phyloP scores from a whole-genome alignment of 1,140 invertebrate species.

The Triops cancriformis region DNA sequence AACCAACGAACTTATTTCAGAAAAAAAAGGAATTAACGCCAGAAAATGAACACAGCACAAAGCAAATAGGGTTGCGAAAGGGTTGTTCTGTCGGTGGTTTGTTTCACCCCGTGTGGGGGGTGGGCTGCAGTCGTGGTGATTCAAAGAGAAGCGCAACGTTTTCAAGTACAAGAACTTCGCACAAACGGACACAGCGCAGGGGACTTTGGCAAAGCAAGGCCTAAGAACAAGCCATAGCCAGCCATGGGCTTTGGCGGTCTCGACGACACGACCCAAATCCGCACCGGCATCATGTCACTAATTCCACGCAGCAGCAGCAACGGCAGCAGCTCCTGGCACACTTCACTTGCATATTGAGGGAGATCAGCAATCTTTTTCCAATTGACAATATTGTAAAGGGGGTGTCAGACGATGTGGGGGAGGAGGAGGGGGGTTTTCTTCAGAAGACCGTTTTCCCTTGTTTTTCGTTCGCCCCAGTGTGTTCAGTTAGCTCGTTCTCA shows the following conservation, averaged over 20 bases:
- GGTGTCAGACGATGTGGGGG: too few relatives aligned
- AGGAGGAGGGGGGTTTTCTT: too few relatives aligned
- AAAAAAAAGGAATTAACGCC: too few relatives aligned
- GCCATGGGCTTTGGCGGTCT: slow-evolving; percentile 11
- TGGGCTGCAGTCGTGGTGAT: too few relatives aligned
- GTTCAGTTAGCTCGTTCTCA: not conserved
- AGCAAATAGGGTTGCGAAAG: too few relatives aligned
- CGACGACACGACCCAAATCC: slow-evolving; percentile 6
- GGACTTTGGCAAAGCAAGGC: slow-evolving; percentile 8
- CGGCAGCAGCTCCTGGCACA: not conserved
- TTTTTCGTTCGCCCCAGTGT: not conserved
- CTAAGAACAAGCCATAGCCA: not conserved
- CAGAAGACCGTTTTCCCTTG: not conserved
- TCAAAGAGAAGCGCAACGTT: not conserved
- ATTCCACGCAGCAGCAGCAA: not conserved
- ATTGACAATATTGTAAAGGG: too few relatives aligned
- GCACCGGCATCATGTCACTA: slow-evolving; percentile 12
- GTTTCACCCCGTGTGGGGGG: too few relatives aligned
- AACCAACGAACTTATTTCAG: too few relatives aligned
- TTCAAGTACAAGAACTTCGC: slow-evolving; percentile 2
- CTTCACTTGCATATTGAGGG: not conserved
- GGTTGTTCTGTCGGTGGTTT: too few relatives aligned
- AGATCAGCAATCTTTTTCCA: too few relatives aligned
- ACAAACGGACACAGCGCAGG: not conserved
- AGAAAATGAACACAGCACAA: too few relatives aligned